Percentiles rank a stretch among this genome's conserved stretches.
These are phyloP conservation scores for Rhopalosiphum padi DNA, from an alignment of 1,140 invertebrate species.

Conservation along the genomic window DNA sequence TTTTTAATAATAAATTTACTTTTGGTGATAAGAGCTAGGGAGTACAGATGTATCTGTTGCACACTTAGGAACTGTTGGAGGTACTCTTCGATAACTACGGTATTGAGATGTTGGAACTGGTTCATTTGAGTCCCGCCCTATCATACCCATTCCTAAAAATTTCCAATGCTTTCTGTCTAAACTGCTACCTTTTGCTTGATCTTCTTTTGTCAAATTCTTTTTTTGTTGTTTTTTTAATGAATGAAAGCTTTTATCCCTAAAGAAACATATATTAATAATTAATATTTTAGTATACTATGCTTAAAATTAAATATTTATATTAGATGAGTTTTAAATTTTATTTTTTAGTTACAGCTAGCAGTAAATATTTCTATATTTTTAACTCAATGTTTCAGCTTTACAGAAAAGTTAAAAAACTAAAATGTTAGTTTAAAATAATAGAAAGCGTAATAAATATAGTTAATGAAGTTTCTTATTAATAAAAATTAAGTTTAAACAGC, in stretches of 20 bases:
- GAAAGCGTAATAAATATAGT: not conserved
- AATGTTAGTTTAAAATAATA: not conserved
- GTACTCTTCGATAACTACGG: slow-evolving; percentile 74
- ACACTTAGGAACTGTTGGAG: slow-evolving; percentile 61
- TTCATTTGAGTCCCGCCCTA: slow-evolving; percentile 68
- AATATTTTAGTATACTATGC: not conserved
- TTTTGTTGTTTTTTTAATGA: slow-evolving; percentile 72
- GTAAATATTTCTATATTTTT: not conserved
- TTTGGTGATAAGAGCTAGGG: slow-evolving; percentile 52
- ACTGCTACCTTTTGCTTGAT: slow-evolving; percentile 66
- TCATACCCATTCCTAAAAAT: slow-evolving; percentile 66
- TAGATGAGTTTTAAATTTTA: not conserved
- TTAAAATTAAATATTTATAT: not conserved
- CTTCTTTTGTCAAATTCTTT: slow-evolving; percentile 62
- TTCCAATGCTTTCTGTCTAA: slow-evolving; percentile 77
- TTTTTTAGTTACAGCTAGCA: not conserved
- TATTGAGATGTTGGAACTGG: slow-evolving; percentile 81
- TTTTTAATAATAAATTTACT: not conserved
- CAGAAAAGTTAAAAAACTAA: not conserved
- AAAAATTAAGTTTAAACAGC: not conserved
- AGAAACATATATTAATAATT: not conserved
- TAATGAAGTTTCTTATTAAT: not conserved
- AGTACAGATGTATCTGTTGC: slow-evolving; percentile 32
- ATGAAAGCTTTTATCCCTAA: slow-evolving; percentile 67
- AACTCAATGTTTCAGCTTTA: not conserved